phyloP scores from a whole-genome alignment of 2,113 vertebrate genomes.

The Ochotona princeps region DNA sequence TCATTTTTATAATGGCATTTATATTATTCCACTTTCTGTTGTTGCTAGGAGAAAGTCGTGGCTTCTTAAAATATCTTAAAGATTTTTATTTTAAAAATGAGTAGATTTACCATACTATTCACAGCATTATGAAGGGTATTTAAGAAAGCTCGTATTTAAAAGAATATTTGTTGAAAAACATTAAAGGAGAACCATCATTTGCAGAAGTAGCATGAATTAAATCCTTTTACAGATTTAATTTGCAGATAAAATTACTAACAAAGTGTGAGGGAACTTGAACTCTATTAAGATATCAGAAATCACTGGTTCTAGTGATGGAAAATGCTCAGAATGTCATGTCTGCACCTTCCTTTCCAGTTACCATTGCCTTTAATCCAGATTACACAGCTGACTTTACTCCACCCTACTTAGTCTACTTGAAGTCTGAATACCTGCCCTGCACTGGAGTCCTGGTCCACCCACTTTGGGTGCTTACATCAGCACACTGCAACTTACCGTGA shows the following conservation, averaged over 20 bases:
- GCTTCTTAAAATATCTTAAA: not conserved
- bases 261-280: not conserved
- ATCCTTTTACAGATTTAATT: not conserved
- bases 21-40: not conserved
- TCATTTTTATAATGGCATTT: not conserved
- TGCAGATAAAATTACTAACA: not conserved
- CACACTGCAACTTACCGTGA: conserved; percentile 77
- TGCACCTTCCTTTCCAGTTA: conserved; percentile 18
- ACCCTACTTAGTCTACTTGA: conserved; percentile 71
- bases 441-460: conserved; percentile 72
- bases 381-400: not conserved
- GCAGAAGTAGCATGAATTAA: conserved; percentile 23
- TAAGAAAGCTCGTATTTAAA: not conserved
- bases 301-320: not conserved
- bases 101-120: not conserved
- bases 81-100: not conserved
- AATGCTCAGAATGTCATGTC: not conserved
- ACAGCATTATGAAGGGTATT: not conserved
- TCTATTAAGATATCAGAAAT: not conserved
- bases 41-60: not conserved
- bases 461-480: conserved; percentile 74
- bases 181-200: not conserved
- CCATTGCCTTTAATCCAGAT: conserved; percentile 29
- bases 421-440: conserved; percentile 76
- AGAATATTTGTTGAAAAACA: not conserved